Percentiles rank a stretch among this genome's conserved stretches.
Conservation (phyloP, 1,140 invertebrate genomes). For the Reticulitermes speratus region DNA sequence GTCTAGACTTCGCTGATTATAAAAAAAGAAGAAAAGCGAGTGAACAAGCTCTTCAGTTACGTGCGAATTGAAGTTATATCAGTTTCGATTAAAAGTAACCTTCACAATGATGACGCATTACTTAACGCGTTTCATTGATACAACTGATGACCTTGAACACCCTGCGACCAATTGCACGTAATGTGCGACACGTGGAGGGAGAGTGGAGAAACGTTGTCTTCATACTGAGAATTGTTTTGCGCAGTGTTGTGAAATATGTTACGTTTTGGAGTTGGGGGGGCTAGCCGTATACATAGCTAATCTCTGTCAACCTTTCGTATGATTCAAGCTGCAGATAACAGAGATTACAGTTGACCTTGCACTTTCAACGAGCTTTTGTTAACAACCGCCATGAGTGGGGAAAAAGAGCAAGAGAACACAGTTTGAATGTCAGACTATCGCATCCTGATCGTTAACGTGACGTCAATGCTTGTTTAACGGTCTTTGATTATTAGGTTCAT, state of each 20-base stretch:
- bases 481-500: too few species aligned
- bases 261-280: neutral
- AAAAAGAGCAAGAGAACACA: neutral
- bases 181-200: neutral
- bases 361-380: neutral
- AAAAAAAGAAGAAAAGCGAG: neutral
- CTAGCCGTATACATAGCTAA: neutral
- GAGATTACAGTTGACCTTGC: neutral
- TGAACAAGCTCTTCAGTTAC: neutral
- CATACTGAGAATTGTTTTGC: neutral
- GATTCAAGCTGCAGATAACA: slow-evolving; percentile 5
- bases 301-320: neutral
- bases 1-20: neutral
- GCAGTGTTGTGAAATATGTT: neutral
- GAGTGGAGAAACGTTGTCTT: neutral
- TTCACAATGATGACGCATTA: neutral
- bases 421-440: neutral
- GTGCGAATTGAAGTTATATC: neutral
- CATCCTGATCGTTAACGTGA: neutral
- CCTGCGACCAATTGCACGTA: neutral
- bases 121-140: neutral
- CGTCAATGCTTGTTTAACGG: too few species aligned
- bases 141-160: neutral
- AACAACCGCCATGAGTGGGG: neutral
- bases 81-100: neutral